A percentile compares a stretch with the other conserved stretches of the same genome.
phyloP scores from a whole-genome alignment of 2,113 vertebrate genomes.

The Semnopithecus entellus region DNA sequence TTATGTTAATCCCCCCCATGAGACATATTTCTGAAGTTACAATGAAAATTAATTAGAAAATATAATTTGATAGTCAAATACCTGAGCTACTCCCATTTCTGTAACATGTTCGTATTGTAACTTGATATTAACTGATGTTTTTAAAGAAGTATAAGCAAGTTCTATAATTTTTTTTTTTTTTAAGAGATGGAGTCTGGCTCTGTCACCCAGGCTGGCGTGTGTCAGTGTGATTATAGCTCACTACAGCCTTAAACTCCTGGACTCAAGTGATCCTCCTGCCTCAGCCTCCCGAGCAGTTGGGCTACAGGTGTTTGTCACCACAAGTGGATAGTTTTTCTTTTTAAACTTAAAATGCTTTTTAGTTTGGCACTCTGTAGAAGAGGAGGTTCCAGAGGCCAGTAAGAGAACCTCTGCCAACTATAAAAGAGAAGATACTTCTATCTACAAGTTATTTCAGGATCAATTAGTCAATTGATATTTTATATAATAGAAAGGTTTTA shows the following conservation, averaged over 20 bases:
- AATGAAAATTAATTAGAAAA: conserved; percentile 55
- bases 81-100: neutral
- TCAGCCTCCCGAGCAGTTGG: neutral
- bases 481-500: conserved; percentile 19
- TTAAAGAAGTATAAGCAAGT: conserved; percentile 7
- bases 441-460: conserved; percentile 32
- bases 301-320: neutral
- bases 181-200: neutral
- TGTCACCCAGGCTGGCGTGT: neutral
- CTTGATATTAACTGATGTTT: conserved; percentile 49
- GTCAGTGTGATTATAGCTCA: neutral
- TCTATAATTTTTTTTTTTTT: neutral
- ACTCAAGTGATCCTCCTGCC: neutral
- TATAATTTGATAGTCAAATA: conserved; percentile 30
- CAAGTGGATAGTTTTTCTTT: neutral
- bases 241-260: neutral
- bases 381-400: neutral
- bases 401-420: conserved; percentile 11
- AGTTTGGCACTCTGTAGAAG: conserved; percentile 35
- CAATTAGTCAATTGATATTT: conserved; percentile 51
- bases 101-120: conserved; percentile 12
- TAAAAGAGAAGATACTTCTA: conserved; percentile 17
- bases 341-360: conserved; percentile 43
- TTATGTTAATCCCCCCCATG: neutral
- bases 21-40: conserved; percentile 42